phyloP scores from a whole-genome alignment of 2,888 invertebrate species.

The Pristionchus mayeri region DNA sequence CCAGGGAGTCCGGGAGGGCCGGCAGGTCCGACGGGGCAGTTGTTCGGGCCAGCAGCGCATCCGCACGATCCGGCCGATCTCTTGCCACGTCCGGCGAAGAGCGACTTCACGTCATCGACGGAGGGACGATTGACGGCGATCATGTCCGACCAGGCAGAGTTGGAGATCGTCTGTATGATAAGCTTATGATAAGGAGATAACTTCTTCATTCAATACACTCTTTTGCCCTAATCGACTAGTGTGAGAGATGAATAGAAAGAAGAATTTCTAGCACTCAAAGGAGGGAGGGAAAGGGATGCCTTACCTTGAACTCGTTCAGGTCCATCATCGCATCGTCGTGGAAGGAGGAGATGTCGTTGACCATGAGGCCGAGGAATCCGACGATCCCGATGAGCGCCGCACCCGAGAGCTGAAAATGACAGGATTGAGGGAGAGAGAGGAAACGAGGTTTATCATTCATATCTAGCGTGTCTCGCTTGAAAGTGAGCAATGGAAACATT shows the following conservation, averaged over 20 bases:
- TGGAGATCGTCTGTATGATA: slow-evolving; percentile 37
- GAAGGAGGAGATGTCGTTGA: slow-evolving; percentile 46
- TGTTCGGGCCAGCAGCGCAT: slow-evolving; percentile 45
- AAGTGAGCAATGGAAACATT: too few species aligned
- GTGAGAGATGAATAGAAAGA: too few species aligned
- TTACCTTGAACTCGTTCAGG: slow-evolving; percentile 41
- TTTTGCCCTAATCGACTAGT: too few species aligned
- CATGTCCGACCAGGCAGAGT: slow-evolving; percentile 48
- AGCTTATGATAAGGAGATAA: background rate
- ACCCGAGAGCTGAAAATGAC: slow-evolving; percentile 22
- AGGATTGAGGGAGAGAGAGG: background rate
- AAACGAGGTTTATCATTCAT: too few species aligned
- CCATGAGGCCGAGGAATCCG: slow-evolving; percentile 45
- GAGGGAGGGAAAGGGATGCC: background rate
- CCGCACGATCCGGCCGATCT: slow-evolving; percentile 30
- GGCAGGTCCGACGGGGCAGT: slow-evolving; percentile 41
- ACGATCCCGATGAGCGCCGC: slow-evolving; percentile 32
- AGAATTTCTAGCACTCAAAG: too few species aligned
- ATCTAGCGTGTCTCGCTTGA: too few species aligned
- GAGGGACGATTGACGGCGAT: background rate
- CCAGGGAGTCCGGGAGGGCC: slow-evolving; percentile 45
- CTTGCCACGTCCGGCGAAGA: slow-evolving; percentile 46
- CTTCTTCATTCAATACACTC: too few species aligned
- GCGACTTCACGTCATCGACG: slow-evolving; percentile 31
- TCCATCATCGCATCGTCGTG: slow-evolving; percentile 43